Percentiles rank a stretch among this genome's conserved stretches.
Evolutionary conservation across 2,113 vertebrate species (phyloP).

Genomic region (Siniperca chuatsi): DNA sequence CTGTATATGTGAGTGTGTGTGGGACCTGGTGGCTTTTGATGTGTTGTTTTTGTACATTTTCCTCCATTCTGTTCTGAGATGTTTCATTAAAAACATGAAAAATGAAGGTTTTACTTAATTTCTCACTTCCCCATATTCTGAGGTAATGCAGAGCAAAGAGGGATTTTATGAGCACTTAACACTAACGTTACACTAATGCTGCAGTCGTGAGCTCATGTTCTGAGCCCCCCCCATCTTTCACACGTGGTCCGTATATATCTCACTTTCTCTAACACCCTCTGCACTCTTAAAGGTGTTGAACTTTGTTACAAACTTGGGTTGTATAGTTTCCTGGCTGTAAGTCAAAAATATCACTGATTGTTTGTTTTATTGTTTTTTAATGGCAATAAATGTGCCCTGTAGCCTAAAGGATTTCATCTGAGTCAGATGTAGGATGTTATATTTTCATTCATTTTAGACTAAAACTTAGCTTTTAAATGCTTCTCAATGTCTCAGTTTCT

Average conservation of each 20-base stretch:
- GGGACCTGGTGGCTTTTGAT: constrained; percentile 23
- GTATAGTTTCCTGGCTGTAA: constrained; percentile 16
- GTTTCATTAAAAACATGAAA: constrained; percentile 40
- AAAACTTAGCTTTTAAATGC: neutral
- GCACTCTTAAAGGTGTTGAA: constrained; percentile 48
- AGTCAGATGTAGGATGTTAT: neutral
- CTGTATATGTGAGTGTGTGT: neutral
- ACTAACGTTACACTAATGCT: constrained; percentile 62
- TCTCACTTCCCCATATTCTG: constrained; percentile 54
- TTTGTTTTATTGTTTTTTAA: constrained; percentile 27
- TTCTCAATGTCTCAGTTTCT: neutral
- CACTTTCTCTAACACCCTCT: constrained; percentile 45
- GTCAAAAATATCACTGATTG: constrained; percentile 10
- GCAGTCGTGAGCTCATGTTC: constrained; percentile 72
- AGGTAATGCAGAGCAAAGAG: constrained; percentile 68
- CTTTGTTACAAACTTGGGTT: constrained; percentile 31
- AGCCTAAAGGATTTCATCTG: neutral
- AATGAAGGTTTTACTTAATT: constrained; percentile 39
- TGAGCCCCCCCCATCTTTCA: constrained; percentile 37
- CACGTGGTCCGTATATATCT: constrained; percentile 39
- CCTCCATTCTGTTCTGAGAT: constrained; percentile 1
- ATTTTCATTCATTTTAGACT: neutral
- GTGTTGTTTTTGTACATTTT: constrained; percentile 4
- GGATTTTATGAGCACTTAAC: constrained; percentile 72
- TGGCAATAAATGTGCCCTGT: neutral